Evolutionary conservation across 2,797 vertebrate genomes (phyloP).

Genomic region (Acridotheres tristis): DNA sequence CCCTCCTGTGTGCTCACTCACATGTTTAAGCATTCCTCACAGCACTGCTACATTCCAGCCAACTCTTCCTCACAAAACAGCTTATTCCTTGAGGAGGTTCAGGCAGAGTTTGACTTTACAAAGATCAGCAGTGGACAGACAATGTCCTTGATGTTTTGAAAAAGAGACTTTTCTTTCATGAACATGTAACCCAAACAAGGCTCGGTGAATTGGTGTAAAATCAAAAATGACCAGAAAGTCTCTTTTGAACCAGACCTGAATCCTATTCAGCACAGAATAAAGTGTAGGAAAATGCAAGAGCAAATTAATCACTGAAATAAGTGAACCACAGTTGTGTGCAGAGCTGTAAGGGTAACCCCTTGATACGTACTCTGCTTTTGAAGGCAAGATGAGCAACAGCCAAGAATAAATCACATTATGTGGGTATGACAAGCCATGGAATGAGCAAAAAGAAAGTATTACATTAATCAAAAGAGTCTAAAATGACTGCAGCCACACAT

Average conservation of each 20-base stretch:
- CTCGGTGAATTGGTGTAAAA: background rate
- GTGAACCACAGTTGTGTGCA: fast-evolving
- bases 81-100: background rate
- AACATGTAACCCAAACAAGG: background rate
- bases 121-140: background rate
- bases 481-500: background rate
- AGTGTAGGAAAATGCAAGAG: background rate
- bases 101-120: background rate
- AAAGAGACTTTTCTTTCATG: background rate
- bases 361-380: background rate
- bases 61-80: background rate
- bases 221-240: background rate
- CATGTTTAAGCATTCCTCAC: background rate
- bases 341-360: background rate
- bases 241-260: background rate
- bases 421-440: background rate
- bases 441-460: background rate
- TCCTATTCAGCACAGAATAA: background rate
- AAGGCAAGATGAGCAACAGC: background rate
- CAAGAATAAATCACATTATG: background rate
- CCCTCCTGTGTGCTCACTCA: background rate
- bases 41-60: background rate
- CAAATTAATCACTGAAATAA: background rate
- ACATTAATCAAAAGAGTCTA: background rate
- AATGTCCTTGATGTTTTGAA: background rate